phyloP scores from a whole-genome alignment of 2,797 vertebrate species.

The Mormyrus proboscirostris region DNA sequence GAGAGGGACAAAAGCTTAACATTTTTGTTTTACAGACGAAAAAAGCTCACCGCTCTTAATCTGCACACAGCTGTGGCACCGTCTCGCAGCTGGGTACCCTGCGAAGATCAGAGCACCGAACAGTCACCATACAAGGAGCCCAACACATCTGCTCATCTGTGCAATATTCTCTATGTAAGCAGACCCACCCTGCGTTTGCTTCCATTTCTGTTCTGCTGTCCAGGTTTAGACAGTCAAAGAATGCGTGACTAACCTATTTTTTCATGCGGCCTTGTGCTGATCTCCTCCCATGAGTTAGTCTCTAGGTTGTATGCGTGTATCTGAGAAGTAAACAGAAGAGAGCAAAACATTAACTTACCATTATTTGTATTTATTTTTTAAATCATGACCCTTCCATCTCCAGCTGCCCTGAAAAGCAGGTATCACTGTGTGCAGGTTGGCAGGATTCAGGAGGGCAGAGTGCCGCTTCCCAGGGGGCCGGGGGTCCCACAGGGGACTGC shows the following conservation, averaged over 20 bases:
- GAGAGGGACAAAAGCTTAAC: neutral
- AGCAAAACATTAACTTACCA: neutral
- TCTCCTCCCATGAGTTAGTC: conserved; percentile 97
- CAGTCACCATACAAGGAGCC: neutral
- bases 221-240: neutral
- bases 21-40: neutral
- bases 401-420: neutral
- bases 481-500: neutral
- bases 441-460: neutral
- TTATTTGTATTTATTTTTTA: neutral
- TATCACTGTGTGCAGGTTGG: neutral
- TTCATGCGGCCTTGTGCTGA: conserved; percentile 87
- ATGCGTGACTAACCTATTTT: conserved; percentile 74
- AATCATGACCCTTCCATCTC: neutral
- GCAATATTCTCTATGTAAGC: neutral
- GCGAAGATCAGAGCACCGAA: conserved; percentile 21
- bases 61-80: conserved; percentile 97
- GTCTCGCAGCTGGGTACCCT: conserved; percentile 94
- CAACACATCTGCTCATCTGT: neutral
- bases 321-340: conserved; percentile 49
- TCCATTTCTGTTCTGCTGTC: neutral
- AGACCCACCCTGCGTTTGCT: neutral
- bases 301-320: conserved; percentile 97
- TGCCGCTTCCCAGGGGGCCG: neutral
- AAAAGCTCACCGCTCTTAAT: conserved; percentile 79